These are phyloP conservation scores for Melikaiella ostensackeni DNA, from an alignment of 2,888 invertebrate species.

Conservation along the genomic window DNA sequence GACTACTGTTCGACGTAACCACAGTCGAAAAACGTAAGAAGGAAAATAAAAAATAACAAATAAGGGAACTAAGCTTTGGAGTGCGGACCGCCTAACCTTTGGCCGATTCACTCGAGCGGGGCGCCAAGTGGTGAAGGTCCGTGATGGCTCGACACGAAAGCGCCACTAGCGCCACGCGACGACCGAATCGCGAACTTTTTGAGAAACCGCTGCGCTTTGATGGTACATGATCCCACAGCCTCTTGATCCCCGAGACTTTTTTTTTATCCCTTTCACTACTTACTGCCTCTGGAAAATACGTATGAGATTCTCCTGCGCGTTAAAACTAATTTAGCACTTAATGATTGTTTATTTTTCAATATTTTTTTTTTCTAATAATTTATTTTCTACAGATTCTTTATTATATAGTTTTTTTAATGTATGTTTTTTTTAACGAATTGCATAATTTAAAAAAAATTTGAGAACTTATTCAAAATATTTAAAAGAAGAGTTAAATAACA, in stretches of 20 bases:
- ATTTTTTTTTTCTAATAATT: not conserved
- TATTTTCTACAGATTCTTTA: too few relatives aligned
- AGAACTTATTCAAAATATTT: too few relatives aligned
- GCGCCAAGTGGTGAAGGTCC: constrained; percentile 5
- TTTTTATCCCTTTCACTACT: constrained; percentile 42
- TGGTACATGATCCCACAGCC: constrained; percentile 65
- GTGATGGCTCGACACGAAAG: not conserved
- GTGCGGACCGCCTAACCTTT: not conserved
- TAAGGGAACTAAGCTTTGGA: not conserved
- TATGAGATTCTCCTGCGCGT: not conserved
- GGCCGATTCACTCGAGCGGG: not conserved
- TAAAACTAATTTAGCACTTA: not conserved
- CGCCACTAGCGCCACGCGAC: constrained; percentile 68
- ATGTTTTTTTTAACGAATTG: too few relatives aligned
- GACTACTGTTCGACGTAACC: not conserved
- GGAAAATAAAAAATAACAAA: not conserved
- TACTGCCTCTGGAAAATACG: not conserved
- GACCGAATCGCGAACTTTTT: constrained; percentile 69
- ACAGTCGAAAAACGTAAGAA: not conserved
- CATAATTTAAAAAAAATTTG: too few relatives aligned
- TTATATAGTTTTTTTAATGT: too few relatives aligned
- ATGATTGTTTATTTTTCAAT: not conserved
- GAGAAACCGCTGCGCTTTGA: constrained; percentile 65
- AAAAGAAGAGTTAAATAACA: too few relatives aligned
- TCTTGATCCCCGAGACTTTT: constrained; percentile 21